Base-by-base conservation (phyloP, 2,888 invertebrate species). In the Pyrrhia umbra region DNA sequence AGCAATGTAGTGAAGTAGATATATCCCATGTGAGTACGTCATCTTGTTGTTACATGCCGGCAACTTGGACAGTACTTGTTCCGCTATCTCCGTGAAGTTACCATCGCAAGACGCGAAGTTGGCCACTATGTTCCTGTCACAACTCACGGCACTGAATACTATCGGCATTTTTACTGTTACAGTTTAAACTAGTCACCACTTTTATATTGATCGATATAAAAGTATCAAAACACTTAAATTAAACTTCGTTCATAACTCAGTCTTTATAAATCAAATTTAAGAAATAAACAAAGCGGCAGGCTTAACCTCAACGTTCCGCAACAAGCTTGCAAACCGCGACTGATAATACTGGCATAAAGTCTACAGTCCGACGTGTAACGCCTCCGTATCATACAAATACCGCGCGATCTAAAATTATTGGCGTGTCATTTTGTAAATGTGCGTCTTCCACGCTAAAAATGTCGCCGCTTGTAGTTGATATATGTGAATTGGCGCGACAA, bases 101-200 rank as follows among this genome's bases (percentile, higher is more conserved):
- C 99, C 99, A 75, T 97, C 97, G 88, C 98, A 99, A 16, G 97
- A 96, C 0, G 99, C 98, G 95, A 97, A 97, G 88, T 98, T 97
- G 0, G 97, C 96, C 39, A 98, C 92, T 30, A 99, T 96, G 0
- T 96, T 96, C 45, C 95, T 96, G 50, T 98, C 97, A 75, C 97
- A 95, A 5, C 98, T 96, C 68, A 99, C 96, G 2, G 98, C 98
- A 88, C 98, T 97, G 90, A 97, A 99, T 64, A 99, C 90, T 76
- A 99, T 97, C 16, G 99, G 98, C 99, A 99, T 99, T 83, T 71
- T 88, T 23, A 64, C 8, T 54, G 13, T 13, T n/a, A 15, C 23
- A 2, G 15, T 15, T 15, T 8, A 21, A 30, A 3, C 9, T 5
- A 37, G 25, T 15, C 62, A 63, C 75, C 46, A 20, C 34, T 62